Evolutionary conservation across 2,113 vertebrate genomes (phyloP).

Genomic region (Rhinolophus ferrumequinum): DNA sequence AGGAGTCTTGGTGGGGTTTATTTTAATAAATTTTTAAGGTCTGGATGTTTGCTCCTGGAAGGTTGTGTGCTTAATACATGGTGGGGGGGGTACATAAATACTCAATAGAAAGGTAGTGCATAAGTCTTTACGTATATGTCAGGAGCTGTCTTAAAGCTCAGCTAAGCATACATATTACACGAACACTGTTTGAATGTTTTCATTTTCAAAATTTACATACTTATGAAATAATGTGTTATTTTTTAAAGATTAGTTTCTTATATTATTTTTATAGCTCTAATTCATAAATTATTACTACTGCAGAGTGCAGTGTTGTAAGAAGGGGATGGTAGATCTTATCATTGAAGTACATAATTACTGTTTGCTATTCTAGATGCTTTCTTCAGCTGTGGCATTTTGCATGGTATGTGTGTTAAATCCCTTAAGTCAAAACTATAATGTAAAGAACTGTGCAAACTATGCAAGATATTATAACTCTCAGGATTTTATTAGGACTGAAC

Average conservation of each 20-base stretch:
- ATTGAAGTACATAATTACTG: background rate
- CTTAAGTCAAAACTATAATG: constrained; percentile 10
- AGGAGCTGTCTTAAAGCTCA: background rate
- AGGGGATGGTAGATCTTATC: background rate
- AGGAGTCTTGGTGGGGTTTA: background rate
- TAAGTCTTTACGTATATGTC: background rate
- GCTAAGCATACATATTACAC: background rate
- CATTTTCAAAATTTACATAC: background rate
- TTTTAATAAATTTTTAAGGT: background rate
- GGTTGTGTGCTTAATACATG: background rate
- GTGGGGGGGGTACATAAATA: background rate
- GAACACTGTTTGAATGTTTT: constrained; percentile 14
- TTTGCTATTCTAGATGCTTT: constrained; percentile 42
- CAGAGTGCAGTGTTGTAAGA: background rate
- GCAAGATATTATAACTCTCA: background rate
- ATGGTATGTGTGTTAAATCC: background rate
- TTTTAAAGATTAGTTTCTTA: constrained; percentile 36
- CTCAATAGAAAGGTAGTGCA: background rate
- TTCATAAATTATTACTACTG: constrained; percentile 46
- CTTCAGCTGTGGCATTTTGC: constrained; percentile 1
- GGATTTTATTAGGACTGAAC: constrained; percentile 39
- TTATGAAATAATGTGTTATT: constrained; percentile 36
- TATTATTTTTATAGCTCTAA: constrained; percentile 22
- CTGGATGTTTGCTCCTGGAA: constrained; percentile 12
- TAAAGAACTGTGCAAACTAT: background rate